phyloP scores from a whole-genome alignment of 2,113 vertebrate genomes.

The Oncorhynchus mykiss region DNA sequence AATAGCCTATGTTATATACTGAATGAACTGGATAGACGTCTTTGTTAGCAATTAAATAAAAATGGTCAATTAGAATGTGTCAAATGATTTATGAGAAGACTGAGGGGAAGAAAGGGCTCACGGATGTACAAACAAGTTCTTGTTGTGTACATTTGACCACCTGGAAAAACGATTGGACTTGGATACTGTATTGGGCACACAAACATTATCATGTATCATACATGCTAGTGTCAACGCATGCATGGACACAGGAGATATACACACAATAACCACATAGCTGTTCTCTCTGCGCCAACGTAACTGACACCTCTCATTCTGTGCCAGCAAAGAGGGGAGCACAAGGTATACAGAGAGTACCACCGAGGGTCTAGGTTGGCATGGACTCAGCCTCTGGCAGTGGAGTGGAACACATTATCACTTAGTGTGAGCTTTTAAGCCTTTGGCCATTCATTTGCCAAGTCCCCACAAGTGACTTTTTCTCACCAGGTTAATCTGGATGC shows the following conservation, averaged over 20 bases:
- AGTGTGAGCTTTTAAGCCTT: not conserved
- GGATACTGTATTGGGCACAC: not conserved
- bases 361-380: not conserved
- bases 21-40: too few relatives aligned
- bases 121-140: too few relatives aligned
- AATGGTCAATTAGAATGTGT: too few relatives aligned
- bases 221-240: not conserved
- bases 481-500: not conserved
- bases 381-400: not conserved
- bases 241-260: not conserved
- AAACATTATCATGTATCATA: not conserved
- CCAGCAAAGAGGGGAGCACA: too few relatives aligned
- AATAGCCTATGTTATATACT: too few relatives aligned
- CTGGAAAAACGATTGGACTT: too few relatives aligned
- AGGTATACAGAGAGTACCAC: not conserved
- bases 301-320: not conserved
- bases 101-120: too few relatives aligned
- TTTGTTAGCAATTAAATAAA: too few relatives aligned
- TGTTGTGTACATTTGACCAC: too few relatives aligned
- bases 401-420: conserved; percentile 6
- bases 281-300: too few relatives aligned
- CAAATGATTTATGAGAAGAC: too few relatives aligned
- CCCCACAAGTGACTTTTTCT: not conserved
- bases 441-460: not conserved
- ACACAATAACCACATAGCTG: not conserved